Evolutionary conservation across 2,113 vertebrate species (phyloP), one percentile per base, ranked within the genome.

Genomic region (Heterotilapia buettikoferi): DNA sequence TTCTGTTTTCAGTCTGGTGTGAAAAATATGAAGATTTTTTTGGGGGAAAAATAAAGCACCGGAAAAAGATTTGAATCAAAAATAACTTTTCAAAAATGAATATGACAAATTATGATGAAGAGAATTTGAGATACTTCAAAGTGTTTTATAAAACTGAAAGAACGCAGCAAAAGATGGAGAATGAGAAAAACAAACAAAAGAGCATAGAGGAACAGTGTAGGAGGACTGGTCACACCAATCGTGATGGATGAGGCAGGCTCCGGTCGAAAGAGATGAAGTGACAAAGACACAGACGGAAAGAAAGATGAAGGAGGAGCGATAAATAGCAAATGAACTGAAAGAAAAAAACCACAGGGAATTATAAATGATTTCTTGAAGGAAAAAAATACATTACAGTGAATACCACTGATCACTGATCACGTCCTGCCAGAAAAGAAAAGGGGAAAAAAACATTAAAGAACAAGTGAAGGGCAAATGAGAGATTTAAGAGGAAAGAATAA

Each of bases 391-490:
- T 88, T 88, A 89, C 18, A 87, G 80, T 21, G 84, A 91, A 90
- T 63, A 73, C 82, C 53, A 88, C 24, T 47, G 52, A 68, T 89
- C 86, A 83, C 45, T 85, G 50, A 71, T 89, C 86, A 80, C 45
- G 61, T 53, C 19, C 82, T 12, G 61, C 31, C 71, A 50, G 68
- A 85, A 19, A 76, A 87, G n/a, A n/a, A 87, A 56, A 78, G 53
- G 63, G 19, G 7, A 2, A 14, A 73, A 79, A 52, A 14, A 24
- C 54, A 87, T 80, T 68, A 90, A 88, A 86, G 87, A 90, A 50
- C 43, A 66, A 89, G 50, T 89, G 92, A 95, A 92, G 93, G 90
- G 83, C 84, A 91, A 93, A 91, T 61, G 86, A 91, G 85, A 86
- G 92, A 91, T 89, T 88, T 83, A 83, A 88, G 85, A 86, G 89